phyloP scores from a whole-genome alignment of 2,113 vertebrate genomes.

The Rhynchomys soricoides region DNA sequence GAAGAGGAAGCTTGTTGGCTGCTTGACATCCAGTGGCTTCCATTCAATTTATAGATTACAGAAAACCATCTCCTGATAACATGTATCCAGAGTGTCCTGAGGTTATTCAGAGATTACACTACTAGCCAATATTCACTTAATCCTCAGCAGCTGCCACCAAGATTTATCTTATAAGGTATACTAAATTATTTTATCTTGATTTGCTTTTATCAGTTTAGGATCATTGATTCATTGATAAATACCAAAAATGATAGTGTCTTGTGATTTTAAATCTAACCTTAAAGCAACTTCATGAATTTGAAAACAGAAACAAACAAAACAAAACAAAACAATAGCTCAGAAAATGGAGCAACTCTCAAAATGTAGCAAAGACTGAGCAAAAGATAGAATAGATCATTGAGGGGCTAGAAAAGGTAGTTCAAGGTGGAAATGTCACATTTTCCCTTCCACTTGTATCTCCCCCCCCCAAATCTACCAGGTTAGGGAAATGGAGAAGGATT shows the following conservation, averaged over 20 bases:
- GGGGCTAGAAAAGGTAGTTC: not conserved
- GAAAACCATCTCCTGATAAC: slow-evolving; percentile 1
- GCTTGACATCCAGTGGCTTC: not conserved
- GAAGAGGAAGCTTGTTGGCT: not conserved
- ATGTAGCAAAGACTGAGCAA: not conserved
- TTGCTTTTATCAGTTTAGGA: not conserved
- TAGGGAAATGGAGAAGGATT: not conserved
- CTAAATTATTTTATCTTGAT: slow-evolving; percentile 3
- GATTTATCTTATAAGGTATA: not conserved
- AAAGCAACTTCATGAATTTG: not conserved
- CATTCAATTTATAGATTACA: slow-evolving; percentile 22
- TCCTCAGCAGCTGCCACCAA: slow-evolving; percentile 28
- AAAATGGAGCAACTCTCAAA: not conserved
- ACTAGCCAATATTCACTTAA: not conserved
- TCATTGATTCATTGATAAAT: slow-evolving; percentile 39
- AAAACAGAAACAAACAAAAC: not conserved
- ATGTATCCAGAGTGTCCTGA: not conserved
- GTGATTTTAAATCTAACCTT: not conserved
- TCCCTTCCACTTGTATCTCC: not conserved
- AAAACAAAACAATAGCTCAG: not conserved
- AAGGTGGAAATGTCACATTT: not conserved
- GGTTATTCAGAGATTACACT: slow-evolving; percentile 3
- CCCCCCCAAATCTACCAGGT: not conserved
- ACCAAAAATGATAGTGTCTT: not conserved
- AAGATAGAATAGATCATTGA: not conserved